Evolutionary conservation across 2,113 vertebrate species (phyloP), one percentile per base, ranked within the genome.

Genomic region (Trogon surrucura): DNA sequence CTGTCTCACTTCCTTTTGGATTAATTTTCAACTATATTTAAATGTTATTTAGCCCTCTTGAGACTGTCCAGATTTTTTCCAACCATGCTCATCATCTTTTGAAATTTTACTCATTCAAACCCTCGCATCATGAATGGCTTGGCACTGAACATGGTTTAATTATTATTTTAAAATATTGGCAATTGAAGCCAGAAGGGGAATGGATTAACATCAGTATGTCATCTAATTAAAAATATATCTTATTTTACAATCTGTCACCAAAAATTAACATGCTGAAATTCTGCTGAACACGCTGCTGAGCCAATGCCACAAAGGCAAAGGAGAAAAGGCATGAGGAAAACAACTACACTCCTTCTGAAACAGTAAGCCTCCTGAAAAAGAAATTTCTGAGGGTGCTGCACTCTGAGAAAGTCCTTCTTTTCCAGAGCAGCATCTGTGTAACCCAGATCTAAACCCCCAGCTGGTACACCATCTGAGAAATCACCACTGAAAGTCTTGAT

Each of bases 201-300:
- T 45, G 74, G 17, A 73, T 72, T 88, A 92, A 67, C 16, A 67
- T 53, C 75, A 67, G 12, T 57, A 73, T 70, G 41, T 60, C 21
- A 71, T 71, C 38, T 80, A 83, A 86, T 93, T 84, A 81, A 80
- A 94, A 84, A 79, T 61, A 88, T 57, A 93, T 50, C 71, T 80
- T 88, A 65, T 84, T 95, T 91, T 88, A 89, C 41, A 81, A 44
- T 45, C 69, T 67, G 36, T 61, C 85, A 75, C 72, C 27, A 75
- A 88, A 93, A 88, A 56, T 26, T 44, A 95, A 65, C 29, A 74
- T 20, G 51, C 34, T 85, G 50, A 41, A 75, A 83, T 81, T 91
- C 58, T 87, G 53, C 36, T 90, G 71, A 89, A 41, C 11, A 19
- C 17, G 62, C 12, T n/a, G 22, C 30, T 80, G 16, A 86, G 71